Evolutionary conservation across 2,888 invertebrate genomes (phyloP).

Genomic region (Phania funesta): DNA sequence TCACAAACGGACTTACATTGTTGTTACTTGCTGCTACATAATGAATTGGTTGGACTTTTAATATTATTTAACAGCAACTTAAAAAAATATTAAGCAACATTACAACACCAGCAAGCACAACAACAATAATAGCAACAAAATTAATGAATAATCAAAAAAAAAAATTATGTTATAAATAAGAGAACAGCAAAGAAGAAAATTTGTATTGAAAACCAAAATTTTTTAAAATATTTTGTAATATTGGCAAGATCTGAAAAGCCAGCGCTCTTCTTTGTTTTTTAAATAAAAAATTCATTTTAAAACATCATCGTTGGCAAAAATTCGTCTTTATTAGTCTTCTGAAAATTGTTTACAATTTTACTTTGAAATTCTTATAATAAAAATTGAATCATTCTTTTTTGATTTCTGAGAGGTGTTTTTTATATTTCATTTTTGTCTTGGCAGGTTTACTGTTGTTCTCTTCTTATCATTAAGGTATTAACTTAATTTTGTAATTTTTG

Average conservation of each 20-base stretch:
- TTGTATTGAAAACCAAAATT: neutral
- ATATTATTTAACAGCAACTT: constrained; percentile 16
- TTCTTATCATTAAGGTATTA: constrained; percentile 66
- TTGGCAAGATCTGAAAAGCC: neutral
- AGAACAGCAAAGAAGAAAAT: neutral
- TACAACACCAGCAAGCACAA: neutral
- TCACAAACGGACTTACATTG: neutral
- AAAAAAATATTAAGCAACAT: neutral
- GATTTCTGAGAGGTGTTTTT: neutral
- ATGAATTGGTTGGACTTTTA: constrained; percentile 35
- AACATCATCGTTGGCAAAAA: neutral
- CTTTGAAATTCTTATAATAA: constrained; percentile 37
- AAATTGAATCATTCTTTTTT: constrained; percentile 49
- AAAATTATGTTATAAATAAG: constrained; percentile 18
- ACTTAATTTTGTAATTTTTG: constrained; percentile 68
- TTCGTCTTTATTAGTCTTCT: neutral
- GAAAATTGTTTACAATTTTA: constrained; percentile 48
- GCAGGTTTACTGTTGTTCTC: constrained; percentile 52
- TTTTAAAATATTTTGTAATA: neutral
- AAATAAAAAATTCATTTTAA: neutral
- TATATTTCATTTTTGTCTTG: constrained; percentile 9
- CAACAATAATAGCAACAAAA: neutral
- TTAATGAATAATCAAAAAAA: constrained; percentile 18
- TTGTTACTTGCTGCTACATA: neutral
- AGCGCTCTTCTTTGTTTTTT: neutral